phyloP scores from a whole-genome alignment of 2,113 vertebrate species.

The Cyanoliseus patagonus region DNA sequence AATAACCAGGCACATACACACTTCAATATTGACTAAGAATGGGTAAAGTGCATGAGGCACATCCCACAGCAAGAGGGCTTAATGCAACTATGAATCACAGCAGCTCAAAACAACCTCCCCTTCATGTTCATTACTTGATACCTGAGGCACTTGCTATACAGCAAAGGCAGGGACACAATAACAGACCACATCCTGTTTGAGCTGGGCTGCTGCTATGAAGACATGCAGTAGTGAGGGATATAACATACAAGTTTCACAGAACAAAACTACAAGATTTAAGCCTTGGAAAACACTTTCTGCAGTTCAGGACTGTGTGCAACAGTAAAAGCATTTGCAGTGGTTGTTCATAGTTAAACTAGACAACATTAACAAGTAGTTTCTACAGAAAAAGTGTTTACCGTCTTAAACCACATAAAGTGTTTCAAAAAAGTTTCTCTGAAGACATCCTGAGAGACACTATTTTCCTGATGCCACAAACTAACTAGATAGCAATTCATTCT shows the following conservation, averaged over 20 bases:
- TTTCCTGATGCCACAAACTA: not conserved
- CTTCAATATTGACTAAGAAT: not conserved
- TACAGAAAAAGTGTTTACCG: not conserved
- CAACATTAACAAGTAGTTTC: not conserved
- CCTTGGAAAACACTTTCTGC: not conserved
- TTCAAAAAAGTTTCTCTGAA: not conserved
- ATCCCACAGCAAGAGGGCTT: not conserved
- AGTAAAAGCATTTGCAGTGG: not conserved
- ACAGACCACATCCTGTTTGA: not conserved
- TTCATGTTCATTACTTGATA: not conserved
- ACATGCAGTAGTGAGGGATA: not conserved
- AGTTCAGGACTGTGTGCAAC: not conserved
- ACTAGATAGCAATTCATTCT: not conserved
- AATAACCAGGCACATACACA: not conserved
- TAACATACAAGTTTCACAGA: not conserved
- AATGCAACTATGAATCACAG: rapidly evolving
- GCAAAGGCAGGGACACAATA: not conserved
- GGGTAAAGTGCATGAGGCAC: not conserved
- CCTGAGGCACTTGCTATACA: not conserved
- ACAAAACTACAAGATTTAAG: not conserved
- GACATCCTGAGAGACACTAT: not conserved
- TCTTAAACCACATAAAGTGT: not conserved
- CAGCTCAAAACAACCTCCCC: not conserved
- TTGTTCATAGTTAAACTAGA: not conserved
- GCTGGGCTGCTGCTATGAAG: not conserved